Evolutionary conservation across 2,113 vertebrate genomes (phyloP), one percentile per base, ranked within the genome.

Genomic region (Hystrix cristata): DNA sequence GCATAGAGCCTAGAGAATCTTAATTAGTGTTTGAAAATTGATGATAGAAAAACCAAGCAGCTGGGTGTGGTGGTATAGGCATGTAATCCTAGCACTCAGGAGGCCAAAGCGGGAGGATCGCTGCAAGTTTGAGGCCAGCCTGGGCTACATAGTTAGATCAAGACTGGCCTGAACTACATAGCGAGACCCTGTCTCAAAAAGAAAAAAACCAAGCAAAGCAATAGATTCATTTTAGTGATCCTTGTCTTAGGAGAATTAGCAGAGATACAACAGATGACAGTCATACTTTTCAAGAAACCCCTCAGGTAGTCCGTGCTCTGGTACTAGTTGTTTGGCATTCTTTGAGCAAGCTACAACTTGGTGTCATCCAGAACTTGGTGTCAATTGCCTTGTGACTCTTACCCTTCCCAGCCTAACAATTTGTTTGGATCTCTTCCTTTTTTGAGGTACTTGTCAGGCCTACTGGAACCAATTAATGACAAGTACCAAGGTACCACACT

Each of bases 21-120:
- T 85, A 79, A 48, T 83, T 8, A 82, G 11, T 93, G 80, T 90
- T 96, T 95, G 59, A 91, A 86, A 92, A 74, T 76, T 89, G 31
- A 29, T 87, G 27, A 94, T 13, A 72, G 27, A 80, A 91, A 93
- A 60, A 38, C 34, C 13, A 78, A 64, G 57, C 25, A 51, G 38
- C 38, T n/a, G 7, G 69, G n/a, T 18, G 8, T 71, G 18, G 19
- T 43, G 69, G 25, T 64, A 11, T 27, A 43, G 4, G 23, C 69
- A n/a, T 72, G 10, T 72, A 67, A 67, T 34, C 13, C 65, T 31
- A 67, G 31, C 65, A 67, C 31, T 67, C 7, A 6, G 65, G 55
- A 57, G 55, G 55, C 60, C 27, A 6, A 34, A 14, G n/a, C 65
- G 18, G 65, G 65, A 67, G 31, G 65, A 67, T n/a, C 18, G 31